Percentiles rank a stretch among this genome's conserved stretches.
These are phyloP conservation scores for Coturnix japonica DNA, from an alignment of 2,113 vertebrate genomes.

Conservation along the genomic window DNA sequence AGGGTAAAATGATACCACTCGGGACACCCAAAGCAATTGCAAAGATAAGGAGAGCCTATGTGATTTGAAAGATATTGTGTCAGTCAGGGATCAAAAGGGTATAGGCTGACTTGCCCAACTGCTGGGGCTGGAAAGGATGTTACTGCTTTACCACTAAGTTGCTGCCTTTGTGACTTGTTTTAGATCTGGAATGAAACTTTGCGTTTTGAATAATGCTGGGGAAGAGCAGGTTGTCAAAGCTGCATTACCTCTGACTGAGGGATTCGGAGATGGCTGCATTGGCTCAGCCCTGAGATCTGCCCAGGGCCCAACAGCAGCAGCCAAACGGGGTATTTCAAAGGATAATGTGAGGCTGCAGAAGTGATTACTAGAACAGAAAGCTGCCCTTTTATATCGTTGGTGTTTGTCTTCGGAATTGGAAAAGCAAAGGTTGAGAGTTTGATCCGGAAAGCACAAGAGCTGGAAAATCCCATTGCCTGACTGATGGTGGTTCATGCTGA, in stretches of 20 bases:
- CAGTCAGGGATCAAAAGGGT: background rate
- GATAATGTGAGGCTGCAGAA: background rate
- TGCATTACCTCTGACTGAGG: slow-evolving; percentile 44
- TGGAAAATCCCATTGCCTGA: slow-evolving; percentile 42
- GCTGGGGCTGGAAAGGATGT: background rate
- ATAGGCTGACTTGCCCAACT: background rate
- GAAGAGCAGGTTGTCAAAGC: slow-evolving; percentile 33
- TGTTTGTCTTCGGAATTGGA: slow-evolving; percentile 46
- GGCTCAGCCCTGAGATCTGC: slow-evolving; percentile 35
- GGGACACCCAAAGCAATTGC: background rate
- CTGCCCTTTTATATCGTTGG: slow-evolving; percentile 30
- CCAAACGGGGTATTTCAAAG: slow-evolving; percentile 28
- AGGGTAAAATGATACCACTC: background rate
- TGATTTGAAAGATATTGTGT: background rate
- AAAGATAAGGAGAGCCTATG: background rate
- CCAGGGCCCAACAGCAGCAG: slow-evolving; percentile 13
- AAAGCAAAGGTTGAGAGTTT: slow-evolving; percentile 44
- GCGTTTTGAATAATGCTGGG: slow-evolving; percentile 23
- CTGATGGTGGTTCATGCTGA: background rate
- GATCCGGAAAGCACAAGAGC: slow-evolving; percentile 38
- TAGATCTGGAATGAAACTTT: background rate
- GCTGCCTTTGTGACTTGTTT: slow-evolving; percentile 27
- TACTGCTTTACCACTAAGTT: background rate
- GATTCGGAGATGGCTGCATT: slow-evolving; percentile 46
- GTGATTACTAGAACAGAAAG: slow-evolving; percentile 51